These are phyloP conservation scores for Spongilla lacustris DNA, from an alignment of 37 sponge, comb jelly and placozoan genomes.

Conservation along the genomic window DNA sequence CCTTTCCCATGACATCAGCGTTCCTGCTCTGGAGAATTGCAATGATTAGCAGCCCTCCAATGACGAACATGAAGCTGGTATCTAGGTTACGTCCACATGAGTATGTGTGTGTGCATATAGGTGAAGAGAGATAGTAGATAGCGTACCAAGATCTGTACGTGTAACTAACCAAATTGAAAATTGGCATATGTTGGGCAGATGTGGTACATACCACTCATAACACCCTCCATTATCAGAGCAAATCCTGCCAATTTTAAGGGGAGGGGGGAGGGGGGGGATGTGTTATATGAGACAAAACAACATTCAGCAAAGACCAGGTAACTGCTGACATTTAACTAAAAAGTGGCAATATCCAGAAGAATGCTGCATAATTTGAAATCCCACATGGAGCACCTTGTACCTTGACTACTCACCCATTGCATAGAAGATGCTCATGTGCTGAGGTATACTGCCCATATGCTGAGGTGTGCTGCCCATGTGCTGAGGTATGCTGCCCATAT, in stretches of 20 bases:
- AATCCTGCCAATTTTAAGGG: conserved; percentile 21
- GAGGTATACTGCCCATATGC: conserved; percentile 69
- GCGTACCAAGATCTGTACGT: neutral
- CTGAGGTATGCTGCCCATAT: conserved; percentile 72
- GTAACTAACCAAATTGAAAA: conserved; percentile 72
- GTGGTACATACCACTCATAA: conserved; percentile 71
- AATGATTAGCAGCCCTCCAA: neutral
- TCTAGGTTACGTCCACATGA: conserved; percentile 17
- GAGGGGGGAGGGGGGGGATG: too few relatives aligned
- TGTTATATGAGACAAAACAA: too few relatives aligned
- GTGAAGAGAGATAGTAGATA: neutral
- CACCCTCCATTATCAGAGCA: conserved; percentile 43
- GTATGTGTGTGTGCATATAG: conserved; percentile 20
- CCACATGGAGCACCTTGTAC: too few relatives aligned
- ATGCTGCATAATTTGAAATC: too few relatives aligned
- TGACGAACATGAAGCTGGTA: too few relatives aligned
- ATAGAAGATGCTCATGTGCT: conserved; percentile 69
- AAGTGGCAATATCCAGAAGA: too few relatives aligned
- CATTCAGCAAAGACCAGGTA: too few relatives aligned
- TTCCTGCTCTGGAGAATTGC: neutral
- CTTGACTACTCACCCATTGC: conserved; percentile 15
- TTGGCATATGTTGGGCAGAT: conserved; percentile 65
- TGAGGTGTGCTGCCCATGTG: conserved; percentile 73
- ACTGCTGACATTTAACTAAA: too few relatives aligned
- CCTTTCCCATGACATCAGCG: neutral